Conservation (phyloP, 2,888 invertebrate species). For the Lasioglossum calceatum region DNA sequence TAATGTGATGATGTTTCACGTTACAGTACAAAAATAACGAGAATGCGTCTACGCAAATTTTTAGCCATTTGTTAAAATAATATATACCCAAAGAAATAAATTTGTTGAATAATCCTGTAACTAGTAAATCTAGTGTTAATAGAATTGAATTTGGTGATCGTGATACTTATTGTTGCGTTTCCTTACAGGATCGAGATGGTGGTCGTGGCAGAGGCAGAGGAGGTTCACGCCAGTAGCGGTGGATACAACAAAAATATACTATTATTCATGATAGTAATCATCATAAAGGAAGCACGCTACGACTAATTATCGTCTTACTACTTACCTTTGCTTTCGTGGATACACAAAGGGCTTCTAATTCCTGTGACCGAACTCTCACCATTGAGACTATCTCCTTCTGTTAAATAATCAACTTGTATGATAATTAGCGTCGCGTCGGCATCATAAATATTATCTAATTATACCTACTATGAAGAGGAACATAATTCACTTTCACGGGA, state of each 20-base stretch:
- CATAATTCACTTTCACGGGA: constrained; percentile 72
- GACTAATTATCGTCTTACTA: constrained; percentile 77
- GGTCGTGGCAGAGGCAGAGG: constrained; percentile 82
- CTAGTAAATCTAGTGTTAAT: neutral
- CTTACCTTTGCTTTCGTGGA: constrained; percentile 78
- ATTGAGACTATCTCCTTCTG: constrained; percentile 72
- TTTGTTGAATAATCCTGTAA: neutral
- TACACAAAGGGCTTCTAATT: constrained; percentile 73
- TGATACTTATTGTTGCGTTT: constrained; percentile 12
- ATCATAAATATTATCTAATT: constrained; percentile 79
- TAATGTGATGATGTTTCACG: neutral
- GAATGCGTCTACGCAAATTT: neutral
- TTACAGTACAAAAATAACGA: neutral
- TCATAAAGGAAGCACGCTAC: constrained; percentile 75
- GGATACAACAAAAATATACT: constrained; percentile 70
- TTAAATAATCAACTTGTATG: constrained; percentile 78
- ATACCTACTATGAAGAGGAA: constrained; percentile 72
- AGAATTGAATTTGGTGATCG: neutral
- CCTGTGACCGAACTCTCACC: constrained; percentile 71
- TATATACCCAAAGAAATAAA: neutral
- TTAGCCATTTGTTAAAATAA: neutral
- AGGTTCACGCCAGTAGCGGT: constrained; percentile 82
- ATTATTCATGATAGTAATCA: constrained; percentile 66
- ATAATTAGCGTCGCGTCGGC: constrained; percentile 79
- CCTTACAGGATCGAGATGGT: constrained; percentile 79